Evolutionary conservation across 2,113 vertebrate species (phyloP).

Genomic region (Poeciliopsis retropinna): DNA sequence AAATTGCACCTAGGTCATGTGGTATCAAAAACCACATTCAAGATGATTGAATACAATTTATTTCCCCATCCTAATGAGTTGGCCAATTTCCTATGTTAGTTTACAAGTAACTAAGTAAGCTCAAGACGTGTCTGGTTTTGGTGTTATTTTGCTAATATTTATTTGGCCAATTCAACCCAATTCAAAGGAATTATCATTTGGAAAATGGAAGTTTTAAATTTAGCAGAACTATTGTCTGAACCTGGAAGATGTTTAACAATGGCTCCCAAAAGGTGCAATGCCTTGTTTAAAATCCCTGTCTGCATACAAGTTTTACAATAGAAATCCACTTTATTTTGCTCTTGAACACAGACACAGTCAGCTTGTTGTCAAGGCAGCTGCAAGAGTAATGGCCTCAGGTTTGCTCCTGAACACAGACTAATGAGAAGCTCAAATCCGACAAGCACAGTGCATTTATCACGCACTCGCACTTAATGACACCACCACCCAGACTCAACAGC

Average conservation of each 20-base stretch:
- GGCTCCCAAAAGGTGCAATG: neutral
- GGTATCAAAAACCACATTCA: too few relatives aligned
- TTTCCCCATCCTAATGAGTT: too few relatives aligned
- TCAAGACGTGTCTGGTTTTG: too few relatives aligned
- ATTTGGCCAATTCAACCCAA: neutral
- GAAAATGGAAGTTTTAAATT: neutral
- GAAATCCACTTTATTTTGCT: constrained; percentile 15
- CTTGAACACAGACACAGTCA: constrained; percentile 35
- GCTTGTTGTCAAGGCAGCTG: constrained; percentile 56
- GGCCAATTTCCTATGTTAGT: too few relatives aligned
- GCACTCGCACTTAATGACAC: constrained; percentile 72
- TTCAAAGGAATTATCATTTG: neutral
- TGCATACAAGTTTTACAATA: constrained; percentile 10
- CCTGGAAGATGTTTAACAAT: neutral
- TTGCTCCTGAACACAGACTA: constrained; percentile 79
- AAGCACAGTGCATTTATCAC: constrained; percentile 81
- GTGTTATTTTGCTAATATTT: neutral
- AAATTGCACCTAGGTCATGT: too few relatives aligned
- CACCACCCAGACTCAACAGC: constrained; percentile 59
- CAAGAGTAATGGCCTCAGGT: constrained; percentile 75
- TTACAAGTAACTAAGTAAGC: too few relatives aligned
- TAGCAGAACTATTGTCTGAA: neutral
- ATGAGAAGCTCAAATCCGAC: constrained; percentile 81
- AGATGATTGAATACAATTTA: too few relatives aligned
- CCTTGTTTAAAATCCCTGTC: constrained; percentile 1